These are phyloP conservation scores for Nomada goodeniana DNA, from an alignment of 2,888 invertebrate genomes.

Conservation along the genomic window DNA sequence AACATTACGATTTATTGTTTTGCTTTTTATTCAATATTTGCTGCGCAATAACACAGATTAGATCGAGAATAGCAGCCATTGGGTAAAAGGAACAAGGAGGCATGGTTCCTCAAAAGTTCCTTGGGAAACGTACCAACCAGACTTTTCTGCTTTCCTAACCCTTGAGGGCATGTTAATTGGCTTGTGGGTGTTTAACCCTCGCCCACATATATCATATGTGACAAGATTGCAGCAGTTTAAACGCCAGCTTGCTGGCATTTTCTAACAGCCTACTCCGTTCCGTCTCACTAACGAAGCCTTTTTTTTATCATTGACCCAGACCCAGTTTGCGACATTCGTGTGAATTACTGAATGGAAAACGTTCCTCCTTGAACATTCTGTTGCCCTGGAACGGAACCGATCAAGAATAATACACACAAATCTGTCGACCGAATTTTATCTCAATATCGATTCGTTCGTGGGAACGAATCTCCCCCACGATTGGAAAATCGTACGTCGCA, in stretches of 20 bases:
- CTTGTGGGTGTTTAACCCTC: slow-evolving; percentile 21
- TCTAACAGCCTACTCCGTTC: slow-evolving; percentile 41
- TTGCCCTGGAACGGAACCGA: slow-evolving; percentile 1
- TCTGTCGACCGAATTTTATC: too few relatives aligned
- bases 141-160: slow-evolving; percentile 55
- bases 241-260: slow-evolving; percentile 12
- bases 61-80: not conserved
- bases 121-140: slow-evolving; percentile 45
- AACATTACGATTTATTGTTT: not conserved
- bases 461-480: not conserved
- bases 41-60: not conserved
- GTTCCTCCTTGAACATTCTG: not conserved
- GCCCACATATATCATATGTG: slow-evolving; percentile 33
- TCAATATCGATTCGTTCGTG: too few relatives aligned
- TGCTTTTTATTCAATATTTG: not conserved
- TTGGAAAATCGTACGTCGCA: not conserved
- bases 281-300: slow-evolving; percentile 27
- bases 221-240: slow-evolving; percentile 22
- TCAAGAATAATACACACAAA: not conserved
- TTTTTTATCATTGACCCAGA: not conserved
- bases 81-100: not conserved
- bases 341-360: not conserved
- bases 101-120: slow-evolving; percentile 35
- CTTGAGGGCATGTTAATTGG: slow-evolving; percentile 53
- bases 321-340: too few relatives aligned